Conservation (phyloP, 2,888 invertebrate genomes). For the Prosapia bicincta region DNA sequence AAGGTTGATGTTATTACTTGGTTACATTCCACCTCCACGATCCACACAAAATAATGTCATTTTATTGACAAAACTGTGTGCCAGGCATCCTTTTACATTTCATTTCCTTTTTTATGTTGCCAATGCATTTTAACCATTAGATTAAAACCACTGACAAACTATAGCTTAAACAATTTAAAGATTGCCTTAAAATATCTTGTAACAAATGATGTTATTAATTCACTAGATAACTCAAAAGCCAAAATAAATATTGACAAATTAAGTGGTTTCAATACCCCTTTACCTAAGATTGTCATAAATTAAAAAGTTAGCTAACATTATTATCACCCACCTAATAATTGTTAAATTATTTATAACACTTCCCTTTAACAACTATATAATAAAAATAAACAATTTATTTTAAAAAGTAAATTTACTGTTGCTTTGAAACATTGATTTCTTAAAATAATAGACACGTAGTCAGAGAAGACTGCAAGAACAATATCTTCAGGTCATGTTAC, state of each 20-base stretch:
- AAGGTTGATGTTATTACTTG: not conserved
- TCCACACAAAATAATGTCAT: not conserved
- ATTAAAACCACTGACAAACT: not conserved
- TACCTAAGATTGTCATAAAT: not conserved
- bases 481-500: too few species aligned
- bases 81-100: not conserved
- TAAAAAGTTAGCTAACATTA: not conserved
- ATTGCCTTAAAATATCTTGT: not conserved
- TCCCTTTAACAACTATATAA: not conserved
- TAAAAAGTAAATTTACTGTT: not conserved
- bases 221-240: not conserved
- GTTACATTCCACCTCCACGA: not conserved
- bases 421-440: too few species aligned
- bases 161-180: slow-evolving; percentile 2
- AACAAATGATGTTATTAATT: not conserved
- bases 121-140: not conserved
- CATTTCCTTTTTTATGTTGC: not conserved
- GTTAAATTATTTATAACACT: not conserved
- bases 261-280: not conserved
- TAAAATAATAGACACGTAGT: too few species aligned
- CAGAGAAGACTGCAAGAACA: too few species aligned
- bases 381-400: too few species aligned
- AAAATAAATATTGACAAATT: not conserved
- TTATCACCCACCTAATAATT: not conserved
- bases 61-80: not conserved